Conservation (phyloP, 2,888 invertebrate species). For the Euplagia quadripunctaria region DNA sequence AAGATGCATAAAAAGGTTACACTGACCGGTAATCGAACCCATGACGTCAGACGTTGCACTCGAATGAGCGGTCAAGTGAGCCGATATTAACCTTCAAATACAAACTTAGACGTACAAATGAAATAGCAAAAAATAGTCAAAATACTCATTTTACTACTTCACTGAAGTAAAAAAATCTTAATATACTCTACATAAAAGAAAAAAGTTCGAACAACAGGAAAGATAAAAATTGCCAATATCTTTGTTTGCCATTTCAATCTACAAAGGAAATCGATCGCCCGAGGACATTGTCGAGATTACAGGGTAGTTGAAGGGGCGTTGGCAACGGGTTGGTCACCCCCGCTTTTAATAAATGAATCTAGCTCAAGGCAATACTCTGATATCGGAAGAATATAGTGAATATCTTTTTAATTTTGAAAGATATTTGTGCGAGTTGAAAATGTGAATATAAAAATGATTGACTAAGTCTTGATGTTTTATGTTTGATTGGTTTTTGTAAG, state of each 20-base stretch:
- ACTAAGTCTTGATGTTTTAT: background rate
- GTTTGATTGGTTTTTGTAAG: background rate
- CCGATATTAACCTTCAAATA: background rate
- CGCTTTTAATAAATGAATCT: conserved; percentile 73
- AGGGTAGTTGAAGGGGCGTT: conserved; percentile 52
- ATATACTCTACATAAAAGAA: conserved; percentile 39
- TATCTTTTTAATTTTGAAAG: conserved; percentile 13
- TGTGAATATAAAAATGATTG: background rate
- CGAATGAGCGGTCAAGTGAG: background rate
- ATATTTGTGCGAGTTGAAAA: conserved; percentile 8
- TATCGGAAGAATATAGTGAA: conserved; percentile 23
- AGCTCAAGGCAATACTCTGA: conserved; percentile 50
- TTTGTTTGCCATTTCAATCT: conserved; percentile 83
- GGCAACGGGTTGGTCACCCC: conserved; percentile 57
- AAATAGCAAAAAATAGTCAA: too few relatives aligned
- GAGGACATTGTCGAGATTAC: conserved; percentile 72
- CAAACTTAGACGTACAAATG: too few relatives aligned
- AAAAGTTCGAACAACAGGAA: conserved; percentile 49
- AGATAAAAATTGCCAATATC: conserved; percentile 71
- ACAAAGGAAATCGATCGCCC: conserved; percentile 78
- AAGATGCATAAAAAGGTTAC: background rate
- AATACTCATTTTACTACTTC: background rate
- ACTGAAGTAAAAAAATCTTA: conserved; percentile 14
- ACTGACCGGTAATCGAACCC: background rate
- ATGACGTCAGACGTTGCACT: background rate